Conservation (phyloP, 2,113 vertebrate genomes). For the Hymenochirus boettgeri region DNA sequence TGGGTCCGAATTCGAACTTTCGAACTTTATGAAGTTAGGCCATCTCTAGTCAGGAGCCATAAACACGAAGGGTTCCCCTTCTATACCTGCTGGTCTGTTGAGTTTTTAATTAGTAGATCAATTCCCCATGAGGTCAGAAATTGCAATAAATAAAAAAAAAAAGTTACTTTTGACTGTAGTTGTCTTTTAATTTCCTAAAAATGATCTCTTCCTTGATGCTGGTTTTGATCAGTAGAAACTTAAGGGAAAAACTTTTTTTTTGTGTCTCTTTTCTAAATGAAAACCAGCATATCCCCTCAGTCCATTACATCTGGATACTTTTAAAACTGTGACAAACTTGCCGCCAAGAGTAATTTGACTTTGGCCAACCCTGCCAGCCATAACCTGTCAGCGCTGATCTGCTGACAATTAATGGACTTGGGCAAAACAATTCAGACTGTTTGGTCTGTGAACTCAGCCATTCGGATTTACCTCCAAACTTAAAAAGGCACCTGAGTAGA, state of each 20-base stretch:
- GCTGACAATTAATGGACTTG: slow-evolving; percentile 25
- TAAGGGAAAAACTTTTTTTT: slow-evolving; percentile 7
- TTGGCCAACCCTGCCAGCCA: slow-evolving; percentile 32
- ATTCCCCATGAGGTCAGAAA: no score
- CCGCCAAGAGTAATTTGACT: slow-evolving; percentile 37
- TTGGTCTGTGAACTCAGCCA: slow-evolving; percentile 43
- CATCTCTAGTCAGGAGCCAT: no score
- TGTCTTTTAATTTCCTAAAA: no score
- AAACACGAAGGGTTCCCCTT: no score
- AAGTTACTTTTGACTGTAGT: no score
- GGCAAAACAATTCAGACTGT: slow-evolving; percentile 23
- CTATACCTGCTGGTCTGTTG: no score
- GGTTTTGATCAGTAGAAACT: slow-evolving; percentile 12
- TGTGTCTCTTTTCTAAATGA: slow-evolving; percentile 19
- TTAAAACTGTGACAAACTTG: slow-evolving; percentile 39
- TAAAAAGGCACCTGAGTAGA: slow-evolving; percentile 36
- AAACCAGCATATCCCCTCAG: not conserved
- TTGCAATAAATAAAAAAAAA: no score
- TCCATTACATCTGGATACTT: slow-evolving; percentile 10
- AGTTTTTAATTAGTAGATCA: no score
- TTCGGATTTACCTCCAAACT: slow-evolving; percentile 8
- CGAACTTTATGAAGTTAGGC: no score
- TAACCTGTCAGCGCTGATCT: slow-evolving; percentile 27
- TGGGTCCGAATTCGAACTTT: no score
- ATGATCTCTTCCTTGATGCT: not conserved